Conservation (phyloP, 2,797 vertebrate species). For the Decapterus maruadsi region DNA sequence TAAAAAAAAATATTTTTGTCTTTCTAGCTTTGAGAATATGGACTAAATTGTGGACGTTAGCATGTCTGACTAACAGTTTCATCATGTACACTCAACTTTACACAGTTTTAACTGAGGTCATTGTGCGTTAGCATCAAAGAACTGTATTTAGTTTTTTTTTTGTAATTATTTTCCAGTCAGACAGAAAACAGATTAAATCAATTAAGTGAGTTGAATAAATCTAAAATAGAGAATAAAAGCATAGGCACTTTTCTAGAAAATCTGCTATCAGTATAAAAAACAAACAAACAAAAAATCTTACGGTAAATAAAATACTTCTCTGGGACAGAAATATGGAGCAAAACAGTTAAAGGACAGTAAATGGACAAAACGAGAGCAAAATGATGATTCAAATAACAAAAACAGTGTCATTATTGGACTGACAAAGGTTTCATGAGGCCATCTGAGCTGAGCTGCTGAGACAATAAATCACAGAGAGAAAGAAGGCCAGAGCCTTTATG, state of each 20-base stretch:
- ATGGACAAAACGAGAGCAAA: constrained; percentile 64
- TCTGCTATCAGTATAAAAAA: not conserved
- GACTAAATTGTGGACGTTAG: not conserved
- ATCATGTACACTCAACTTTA: not conserved
- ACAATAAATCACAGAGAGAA: constrained; percentile 87
- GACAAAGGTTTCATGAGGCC: constrained; percentile 89
- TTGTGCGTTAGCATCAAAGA: not conserved
- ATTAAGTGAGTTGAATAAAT: constrained; percentile 18
- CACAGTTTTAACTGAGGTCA: constrained; percentile 2
- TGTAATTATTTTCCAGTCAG: not conserved
- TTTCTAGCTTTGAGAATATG: not conserved
- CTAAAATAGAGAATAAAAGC: constrained; percentile 14
- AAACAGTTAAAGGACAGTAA: constrained; percentile 19
- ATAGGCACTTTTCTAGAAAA: not conserved
- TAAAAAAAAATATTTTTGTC: constrained; percentile 15
- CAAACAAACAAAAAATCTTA: not conserved
- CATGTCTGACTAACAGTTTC: too few relatives aligned
- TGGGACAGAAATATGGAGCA: constrained; percentile 16
- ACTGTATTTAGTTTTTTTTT: not conserved
- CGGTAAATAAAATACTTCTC: not conserved
- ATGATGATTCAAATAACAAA: constrained; percentile 79
- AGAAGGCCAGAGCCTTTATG: constrained; percentile 87
- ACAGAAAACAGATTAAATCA: constrained; percentile 1
- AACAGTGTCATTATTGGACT: constrained; percentile 87
- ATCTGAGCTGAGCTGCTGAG: constrained; percentile 81